Percentiles rank a stretch among this genome's conserved stretches.
Evolutionary conservation across 2,888 invertebrate species (phyloP).

Genomic region (Clanis bilineata): DNA sequence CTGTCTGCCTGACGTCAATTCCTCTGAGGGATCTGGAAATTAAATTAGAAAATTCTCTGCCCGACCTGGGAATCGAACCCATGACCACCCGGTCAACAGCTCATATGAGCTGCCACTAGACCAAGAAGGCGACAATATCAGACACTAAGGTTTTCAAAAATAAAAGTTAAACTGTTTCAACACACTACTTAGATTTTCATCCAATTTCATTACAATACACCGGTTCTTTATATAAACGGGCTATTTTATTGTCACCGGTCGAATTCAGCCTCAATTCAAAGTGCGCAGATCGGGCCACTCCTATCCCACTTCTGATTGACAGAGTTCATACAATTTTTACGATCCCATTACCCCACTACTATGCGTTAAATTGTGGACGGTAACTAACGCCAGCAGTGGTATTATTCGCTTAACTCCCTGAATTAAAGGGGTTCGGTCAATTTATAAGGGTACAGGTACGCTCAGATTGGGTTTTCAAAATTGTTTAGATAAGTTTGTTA

Average conservation of each 20-base stretch:
- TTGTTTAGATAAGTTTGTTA: slow-evolving; percentile 35
- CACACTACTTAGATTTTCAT: background rate
- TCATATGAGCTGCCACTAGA: too few species aligned
- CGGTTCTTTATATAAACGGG: slow-evolving; percentile 58
- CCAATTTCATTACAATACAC: background rate
- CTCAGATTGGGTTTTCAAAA: slow-evolving; percentile 36
- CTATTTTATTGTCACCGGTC: slow-evolving; percentile 56
- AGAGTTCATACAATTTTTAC: slow-evolving; percentile 69
- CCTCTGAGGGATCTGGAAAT: too few species aligned
- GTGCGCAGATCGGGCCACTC: slow-evolving; percentile 41
- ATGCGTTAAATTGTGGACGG: slow-evolving; percentile 50
- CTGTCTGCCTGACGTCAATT: too few species aligned
- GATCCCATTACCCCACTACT: slow-evolving; percentile 54
- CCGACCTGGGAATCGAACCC: too few species aligned
- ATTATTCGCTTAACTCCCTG: slow-evolving; percentile 44
- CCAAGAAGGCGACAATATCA: too few species aligned
- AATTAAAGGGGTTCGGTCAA: slow-evolving; percentile 53
- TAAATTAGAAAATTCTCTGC: too few species aligned
- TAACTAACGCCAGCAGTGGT: slow-evolving; percentile 42
- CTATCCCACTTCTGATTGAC: slow-evolving; percentile 71
- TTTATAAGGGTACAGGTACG: slow-evolving; percentile 47
- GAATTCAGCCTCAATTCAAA: slow-evolving; percentile 39
- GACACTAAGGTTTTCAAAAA: too few species aligned
- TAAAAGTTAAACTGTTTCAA: background rate
- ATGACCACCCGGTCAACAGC: too few species aligned